Conservation (phyloP, 2,113 vertebrate species). For the Columbina picui region DNA sequence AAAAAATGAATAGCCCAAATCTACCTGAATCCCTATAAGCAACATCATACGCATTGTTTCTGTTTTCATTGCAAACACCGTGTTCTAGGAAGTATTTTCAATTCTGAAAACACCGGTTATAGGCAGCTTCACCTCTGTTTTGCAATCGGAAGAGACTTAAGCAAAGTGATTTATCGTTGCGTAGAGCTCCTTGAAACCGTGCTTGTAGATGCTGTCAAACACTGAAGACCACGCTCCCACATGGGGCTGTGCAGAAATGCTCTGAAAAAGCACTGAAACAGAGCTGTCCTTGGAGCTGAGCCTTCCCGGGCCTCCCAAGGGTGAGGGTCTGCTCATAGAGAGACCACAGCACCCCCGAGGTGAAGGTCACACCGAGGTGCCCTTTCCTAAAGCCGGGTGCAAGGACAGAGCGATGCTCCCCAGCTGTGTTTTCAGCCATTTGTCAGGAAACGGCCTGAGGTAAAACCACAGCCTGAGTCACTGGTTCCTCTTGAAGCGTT, state of each 20-base stretch:
- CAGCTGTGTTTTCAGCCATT: not conserved
- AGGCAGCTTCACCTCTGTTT: not conserved
- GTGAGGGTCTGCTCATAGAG: not conserved
- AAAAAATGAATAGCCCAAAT: not conserved
- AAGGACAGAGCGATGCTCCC: not conserved
- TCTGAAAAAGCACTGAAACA: not conserved
- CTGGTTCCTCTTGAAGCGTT: conserved; percentile 27
- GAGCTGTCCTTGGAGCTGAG: not conserved
- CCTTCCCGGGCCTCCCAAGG: not conserved
- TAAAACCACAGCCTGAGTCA: conserved; percentile 63
- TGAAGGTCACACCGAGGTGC: not conserved
- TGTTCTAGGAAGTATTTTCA: not conserved
- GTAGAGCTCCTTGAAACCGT: not conserved
- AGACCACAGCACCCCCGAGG: rapidly evolving
- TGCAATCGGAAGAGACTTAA: rapidly evolving
- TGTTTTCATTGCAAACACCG: not conserved
- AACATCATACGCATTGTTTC: not conserved
- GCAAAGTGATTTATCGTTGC: not conserved
- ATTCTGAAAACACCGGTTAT: not conserved
- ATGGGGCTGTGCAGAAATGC: not conserved
- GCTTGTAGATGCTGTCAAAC: not conserved
- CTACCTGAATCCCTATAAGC: not conserved
- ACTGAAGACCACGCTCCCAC: not conserved
- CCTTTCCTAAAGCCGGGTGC: not conserved
- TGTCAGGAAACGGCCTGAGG: conserved; percentile 35